Conservation (phyloP, 2,113 vertebrate species). For the Tyrannus savana region DNA sequence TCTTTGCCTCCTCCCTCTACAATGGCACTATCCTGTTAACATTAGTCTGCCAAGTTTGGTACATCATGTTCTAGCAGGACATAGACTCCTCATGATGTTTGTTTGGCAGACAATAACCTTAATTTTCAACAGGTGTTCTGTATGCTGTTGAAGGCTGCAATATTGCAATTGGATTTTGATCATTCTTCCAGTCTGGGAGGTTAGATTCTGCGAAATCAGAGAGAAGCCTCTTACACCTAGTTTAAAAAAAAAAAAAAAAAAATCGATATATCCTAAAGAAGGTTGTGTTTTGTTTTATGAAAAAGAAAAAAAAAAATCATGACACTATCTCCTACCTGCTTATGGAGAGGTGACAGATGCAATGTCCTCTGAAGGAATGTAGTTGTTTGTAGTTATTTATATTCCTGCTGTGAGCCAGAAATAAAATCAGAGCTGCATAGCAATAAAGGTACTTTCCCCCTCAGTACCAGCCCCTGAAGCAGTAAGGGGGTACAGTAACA, state of each 20-base stretch:
- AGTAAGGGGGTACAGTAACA: neutral
- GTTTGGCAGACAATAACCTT: neutral
- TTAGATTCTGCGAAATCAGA: neutral
- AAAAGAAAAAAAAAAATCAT: neutral
- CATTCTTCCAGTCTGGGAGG: neutral
- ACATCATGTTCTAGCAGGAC: constrained; percentile 2
- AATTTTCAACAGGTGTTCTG: neutral
- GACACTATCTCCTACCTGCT: neutral
- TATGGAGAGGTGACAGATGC: neutral
- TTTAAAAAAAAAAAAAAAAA: neutral
- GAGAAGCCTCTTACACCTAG: neutral
- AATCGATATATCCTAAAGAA: neutral
- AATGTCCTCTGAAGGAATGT: neutral
- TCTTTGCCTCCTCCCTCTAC: constrained; percentile 22
- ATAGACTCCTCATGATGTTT: neutral
- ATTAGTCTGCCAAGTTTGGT: constrained; percentile 20
- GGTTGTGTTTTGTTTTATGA: neutral
- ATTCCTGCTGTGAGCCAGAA: neutral
- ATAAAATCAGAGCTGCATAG: neutral
- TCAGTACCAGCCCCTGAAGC: neutral
- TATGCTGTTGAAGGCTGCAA: neutral
- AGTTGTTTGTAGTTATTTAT: neutral
- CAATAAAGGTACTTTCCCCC: neutral
- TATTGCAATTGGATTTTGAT: neutral
- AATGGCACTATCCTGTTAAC: constrained; percentile 30